Conservation (phyloP, 2,888 invertebrate species). For the Megastigmus dorsalis region DNA sequence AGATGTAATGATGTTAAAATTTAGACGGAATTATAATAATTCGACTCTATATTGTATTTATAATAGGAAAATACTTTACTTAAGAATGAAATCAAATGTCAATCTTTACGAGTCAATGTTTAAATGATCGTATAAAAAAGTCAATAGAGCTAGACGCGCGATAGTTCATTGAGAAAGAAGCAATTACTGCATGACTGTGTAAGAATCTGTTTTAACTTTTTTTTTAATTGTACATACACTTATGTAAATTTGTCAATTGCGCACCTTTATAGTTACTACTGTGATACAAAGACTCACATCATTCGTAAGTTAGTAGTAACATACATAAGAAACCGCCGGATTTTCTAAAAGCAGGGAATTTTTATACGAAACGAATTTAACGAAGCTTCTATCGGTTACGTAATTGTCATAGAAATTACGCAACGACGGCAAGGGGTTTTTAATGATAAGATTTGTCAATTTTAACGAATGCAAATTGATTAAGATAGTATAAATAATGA, state of each 20-base stretch:
- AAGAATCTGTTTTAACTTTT: constrained; percentile 48
- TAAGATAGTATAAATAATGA: constrained; percentile 33
- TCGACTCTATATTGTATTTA: constrained; percentile 36
- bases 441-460: constrained; percentile 36
- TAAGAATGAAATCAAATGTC: constrained; percentile 42
- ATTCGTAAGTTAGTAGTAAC: constrained; percentile 43
- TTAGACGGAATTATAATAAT: constrained; percentile 26
- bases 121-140: constrained; percentile 39
- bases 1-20: constrained; percentile 34
- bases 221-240: constrained; percentile 50
- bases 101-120: constrained; percentile 44
- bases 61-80: constrained; percentile 15
- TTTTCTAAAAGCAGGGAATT: constrained; percentile 43
- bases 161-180: constrained; percentile 46
- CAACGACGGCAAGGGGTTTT: constrained; percentile 25
- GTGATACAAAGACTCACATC: constrained; percentile 48
- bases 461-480: constrained; percentile 34
- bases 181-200: constrained; percentile 49
- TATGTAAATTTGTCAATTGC: constrained; percentile 50
- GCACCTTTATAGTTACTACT: constrained; percentile 51
- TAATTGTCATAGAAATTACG: constrained; percentile 44
- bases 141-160: constrained; percentile 48
- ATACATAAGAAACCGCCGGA: constrained; percentile 28
- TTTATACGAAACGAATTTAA: constrained; percentile 47
- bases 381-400: constrained; percentile 30